phyloP scores from a whole-genome alignment of 2,888 invertebrate genomes.

The Scrobipalpa atriplicella region DNA sequence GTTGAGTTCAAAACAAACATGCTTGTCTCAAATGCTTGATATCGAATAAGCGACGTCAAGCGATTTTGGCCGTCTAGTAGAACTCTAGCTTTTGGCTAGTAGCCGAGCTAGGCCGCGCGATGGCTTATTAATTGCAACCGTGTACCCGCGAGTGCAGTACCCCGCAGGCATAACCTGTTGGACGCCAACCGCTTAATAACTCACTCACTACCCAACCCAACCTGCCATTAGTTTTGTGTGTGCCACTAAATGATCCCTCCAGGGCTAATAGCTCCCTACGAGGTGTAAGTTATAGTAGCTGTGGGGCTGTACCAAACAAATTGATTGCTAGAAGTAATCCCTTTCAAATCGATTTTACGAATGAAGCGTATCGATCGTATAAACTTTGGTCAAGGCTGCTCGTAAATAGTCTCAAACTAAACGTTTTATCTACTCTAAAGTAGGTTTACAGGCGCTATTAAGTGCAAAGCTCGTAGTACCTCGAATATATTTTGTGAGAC shows the following conservation, averaged over 20 bases:
- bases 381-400: not conserved
- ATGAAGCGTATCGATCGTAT: not conserved
- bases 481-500: not conserved
- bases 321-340: slow-evolving; percentile 7
- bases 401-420: not conserved
- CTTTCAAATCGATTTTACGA: not conserved
- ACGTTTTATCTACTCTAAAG: slow-evolving; percentile 5
- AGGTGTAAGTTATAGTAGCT: slow-evolving; percentile 25
- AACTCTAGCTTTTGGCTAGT: slow-evolving; percentile 39
- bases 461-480: slow-evolving; percentile 7
- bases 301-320: slow-evolving; percentile 17
- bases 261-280: slow-evolving; percentile 27
- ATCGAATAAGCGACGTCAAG: not conserved
- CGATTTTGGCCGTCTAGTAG: not conserved
- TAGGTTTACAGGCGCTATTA: not conserved
- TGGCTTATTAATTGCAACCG: slow-evolving; percentile 51
- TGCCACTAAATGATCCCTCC: slow-evolving; percentile 19
- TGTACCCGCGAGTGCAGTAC: slow-evolving; percentile 42
- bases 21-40: not conserved
- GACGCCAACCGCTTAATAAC: slow-evolving; percentile 38
- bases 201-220: slow-evolving; percentile 20
- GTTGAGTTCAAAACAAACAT: not conserved
- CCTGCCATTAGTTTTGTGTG: slow-evolving; percentile 22
- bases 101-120: slow-evolving; percentile 43
- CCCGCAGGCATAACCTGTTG: slow-evolving; percentile 50